Percentiles rank a stretch among this genome's conserved stretches.
Conservation (phyloP, 2,888 invertebrate species). For the Siphlonurus alternatus region DNA sequence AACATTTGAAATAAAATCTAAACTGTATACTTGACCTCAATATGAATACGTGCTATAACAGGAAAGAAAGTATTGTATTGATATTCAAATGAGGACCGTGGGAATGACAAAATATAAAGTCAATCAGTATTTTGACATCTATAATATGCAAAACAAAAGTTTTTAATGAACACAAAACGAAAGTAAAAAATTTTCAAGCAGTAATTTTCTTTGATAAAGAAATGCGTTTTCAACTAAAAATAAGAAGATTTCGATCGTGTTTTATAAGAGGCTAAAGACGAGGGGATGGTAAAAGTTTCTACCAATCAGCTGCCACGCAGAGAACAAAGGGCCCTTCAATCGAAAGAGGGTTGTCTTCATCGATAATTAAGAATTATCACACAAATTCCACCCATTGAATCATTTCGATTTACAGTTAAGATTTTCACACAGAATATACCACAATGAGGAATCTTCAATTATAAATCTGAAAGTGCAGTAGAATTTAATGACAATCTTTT, state of each 20-base stretch:
- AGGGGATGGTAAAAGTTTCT: too few relatives aligned
- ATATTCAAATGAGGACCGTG: not conserved
- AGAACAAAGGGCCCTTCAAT: not conserved
- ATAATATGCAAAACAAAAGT: too few relatives aligned
- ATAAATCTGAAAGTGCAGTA: too few relatives aligned
- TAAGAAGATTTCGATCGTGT: not conserved
- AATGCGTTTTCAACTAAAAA: not conserved
- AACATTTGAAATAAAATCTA: too few relatives aligned
- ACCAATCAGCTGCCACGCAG: not conserved
- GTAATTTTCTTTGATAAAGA: not conserved
- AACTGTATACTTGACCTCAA: not conserved
- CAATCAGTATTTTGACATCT: not conserved
- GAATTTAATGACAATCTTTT: too few relatives aligned
- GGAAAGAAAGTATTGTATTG: not conserved
- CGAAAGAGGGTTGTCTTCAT: not conserved
- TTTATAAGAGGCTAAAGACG: not conserved
- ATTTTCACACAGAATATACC: too few relatives aligned
- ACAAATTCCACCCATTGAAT: not conserved
- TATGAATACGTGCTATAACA: not conserved
- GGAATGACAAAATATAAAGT: not conserved
- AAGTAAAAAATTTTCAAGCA: not conserved
- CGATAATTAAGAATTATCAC: not conserved
- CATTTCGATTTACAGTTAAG: too few relatives aligned
- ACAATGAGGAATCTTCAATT: too few relatives aligned
- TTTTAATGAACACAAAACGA: too few relatives aligned